These are phyloP conservation scores for Ciconia boyciana DNA, from an alignment of 2,113 vertebrate genomes.

Conservation along the genomic window DNA sequence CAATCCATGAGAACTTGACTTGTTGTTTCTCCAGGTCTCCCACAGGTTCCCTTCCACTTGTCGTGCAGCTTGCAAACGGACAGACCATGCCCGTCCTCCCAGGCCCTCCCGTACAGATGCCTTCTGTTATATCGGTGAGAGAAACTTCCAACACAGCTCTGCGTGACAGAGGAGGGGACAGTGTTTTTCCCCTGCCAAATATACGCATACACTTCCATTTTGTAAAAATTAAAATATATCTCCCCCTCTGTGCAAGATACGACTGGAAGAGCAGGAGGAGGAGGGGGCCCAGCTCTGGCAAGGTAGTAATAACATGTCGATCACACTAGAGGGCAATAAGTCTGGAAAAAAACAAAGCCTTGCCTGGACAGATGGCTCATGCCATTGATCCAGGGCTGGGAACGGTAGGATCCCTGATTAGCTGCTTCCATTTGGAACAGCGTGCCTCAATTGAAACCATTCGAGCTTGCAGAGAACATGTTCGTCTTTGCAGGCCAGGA, in stretches of 20 bases:
- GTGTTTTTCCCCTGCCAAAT: neutral
- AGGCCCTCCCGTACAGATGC: conserved; percentile 90
- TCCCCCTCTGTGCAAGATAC: neutral
- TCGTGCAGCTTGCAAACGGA: conserved; percentile 94
- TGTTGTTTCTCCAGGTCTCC: conserved; percentile 80
- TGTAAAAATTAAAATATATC: neutral
- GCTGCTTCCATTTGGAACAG: conserved; percentile 55
- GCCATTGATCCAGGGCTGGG: conserved; percentile 26
- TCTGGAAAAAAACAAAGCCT: neutral
- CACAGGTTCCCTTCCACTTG: conserved; percentile 87
- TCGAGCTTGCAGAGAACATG: conserved; percentile 34
- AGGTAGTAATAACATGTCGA: neutral
- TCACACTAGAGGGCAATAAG: conserved; percentile 2
- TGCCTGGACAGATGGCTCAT: conserved; percentile 63
- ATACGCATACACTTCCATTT: neutral
- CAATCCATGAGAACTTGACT: neutral
- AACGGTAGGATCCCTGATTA: conserved; percentile 55
- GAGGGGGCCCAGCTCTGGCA: neutral
- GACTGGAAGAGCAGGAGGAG: neutral
- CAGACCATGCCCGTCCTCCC: conserved; percentile 91
- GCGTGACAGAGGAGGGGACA: neutral
- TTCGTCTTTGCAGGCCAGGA: neutral
- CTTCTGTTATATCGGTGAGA: conserved; percentile 96
- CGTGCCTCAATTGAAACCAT: neutral
- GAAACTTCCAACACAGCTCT: neutral